These are phyloP conservation scores for Agelas oroides DNA, from an alignment of 37 sponge, comb jelly and placozoan genomes.

Conservation along the genomic window DNA sequence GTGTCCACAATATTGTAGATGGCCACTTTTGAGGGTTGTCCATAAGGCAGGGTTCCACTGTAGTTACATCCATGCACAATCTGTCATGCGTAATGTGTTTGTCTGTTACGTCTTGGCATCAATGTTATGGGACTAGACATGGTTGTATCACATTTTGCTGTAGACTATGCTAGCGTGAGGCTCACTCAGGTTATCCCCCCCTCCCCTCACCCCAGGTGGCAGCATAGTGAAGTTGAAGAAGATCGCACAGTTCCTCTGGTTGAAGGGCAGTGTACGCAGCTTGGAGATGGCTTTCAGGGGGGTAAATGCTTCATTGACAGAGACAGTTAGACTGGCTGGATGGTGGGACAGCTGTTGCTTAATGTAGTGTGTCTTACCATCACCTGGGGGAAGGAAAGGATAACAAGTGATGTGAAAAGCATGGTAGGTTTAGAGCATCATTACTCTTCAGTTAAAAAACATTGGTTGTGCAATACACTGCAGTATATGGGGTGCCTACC, in stretches of 20 bases:
- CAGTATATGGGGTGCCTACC: no score
- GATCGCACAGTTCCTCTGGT: conserved; percentile 50
- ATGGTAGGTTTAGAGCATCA: background rate
- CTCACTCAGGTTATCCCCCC: no score
- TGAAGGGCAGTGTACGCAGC: conserved; percentile 56
- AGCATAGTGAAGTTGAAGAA: conserved; percentile 93
- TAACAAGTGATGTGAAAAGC: no score
- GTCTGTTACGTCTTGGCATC: no score
- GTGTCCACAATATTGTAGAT: no score
- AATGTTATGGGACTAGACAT: no score
- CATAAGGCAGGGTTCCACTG: no score
- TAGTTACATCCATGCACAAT: no score
- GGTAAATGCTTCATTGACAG: conserved; percentile 90
- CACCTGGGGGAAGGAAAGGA: conserved; percentile 44
- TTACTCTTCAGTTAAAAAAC: background rate
- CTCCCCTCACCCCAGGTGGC: conserved; percentile 72
- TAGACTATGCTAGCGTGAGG: no score
- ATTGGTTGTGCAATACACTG: background rate
- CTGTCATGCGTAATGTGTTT: no score
- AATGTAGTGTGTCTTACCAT: conserved; percentile 96
- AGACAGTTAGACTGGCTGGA: conserved; percentile 47
- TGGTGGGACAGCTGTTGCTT: conserved; percentile 54
- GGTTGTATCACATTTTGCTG: no score
- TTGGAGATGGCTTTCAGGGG: conserved; percentile 73
- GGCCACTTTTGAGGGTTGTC: no score